Evolutionary conservation across 2,113 vertebrate species (phyloP).

Genomic region (Glaucomys volans): DNA sequence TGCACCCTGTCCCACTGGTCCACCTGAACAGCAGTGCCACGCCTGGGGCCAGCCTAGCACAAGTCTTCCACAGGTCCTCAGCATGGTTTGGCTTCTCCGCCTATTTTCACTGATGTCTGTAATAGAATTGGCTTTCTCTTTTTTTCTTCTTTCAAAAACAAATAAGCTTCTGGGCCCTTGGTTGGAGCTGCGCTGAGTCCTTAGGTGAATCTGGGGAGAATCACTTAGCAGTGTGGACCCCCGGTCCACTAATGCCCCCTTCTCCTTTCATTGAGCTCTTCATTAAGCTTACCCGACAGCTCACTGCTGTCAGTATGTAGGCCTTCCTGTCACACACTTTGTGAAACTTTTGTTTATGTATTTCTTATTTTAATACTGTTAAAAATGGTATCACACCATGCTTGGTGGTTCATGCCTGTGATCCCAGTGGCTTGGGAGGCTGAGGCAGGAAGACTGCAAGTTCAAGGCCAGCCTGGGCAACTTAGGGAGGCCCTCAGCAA

Average conservation of each 20-base stretch:
- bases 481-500: not conserved
- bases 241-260: too few relatives aligned
- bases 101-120: not conserved
- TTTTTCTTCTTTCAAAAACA: not conserved
- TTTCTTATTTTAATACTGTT: not conserved
- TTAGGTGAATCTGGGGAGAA: not conserved
- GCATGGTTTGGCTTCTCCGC: not conserved
- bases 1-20: not conserved
- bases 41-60: accelerated
- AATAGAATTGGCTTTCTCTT: not conserved
- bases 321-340: too few relatives aligned
- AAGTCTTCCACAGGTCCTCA: not conserved
- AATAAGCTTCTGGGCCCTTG: not conserved
- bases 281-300: not conserved
- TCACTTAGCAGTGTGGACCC: not conserved
- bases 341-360: not conserved
- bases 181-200: not conserved
- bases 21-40: accelerated
- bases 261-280: not conserved
- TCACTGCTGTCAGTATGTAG: too few relatives aligned
- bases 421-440: too few relatives aligned
- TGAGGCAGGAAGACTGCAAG: too few relatives aligned
- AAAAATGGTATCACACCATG: not conserved
- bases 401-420: too few relatives aligned
- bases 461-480: too few relatives aligned